Conservation (phyloP, 2,888 invertebrate species). For the Yponomeuta plumbellus region DNA sequence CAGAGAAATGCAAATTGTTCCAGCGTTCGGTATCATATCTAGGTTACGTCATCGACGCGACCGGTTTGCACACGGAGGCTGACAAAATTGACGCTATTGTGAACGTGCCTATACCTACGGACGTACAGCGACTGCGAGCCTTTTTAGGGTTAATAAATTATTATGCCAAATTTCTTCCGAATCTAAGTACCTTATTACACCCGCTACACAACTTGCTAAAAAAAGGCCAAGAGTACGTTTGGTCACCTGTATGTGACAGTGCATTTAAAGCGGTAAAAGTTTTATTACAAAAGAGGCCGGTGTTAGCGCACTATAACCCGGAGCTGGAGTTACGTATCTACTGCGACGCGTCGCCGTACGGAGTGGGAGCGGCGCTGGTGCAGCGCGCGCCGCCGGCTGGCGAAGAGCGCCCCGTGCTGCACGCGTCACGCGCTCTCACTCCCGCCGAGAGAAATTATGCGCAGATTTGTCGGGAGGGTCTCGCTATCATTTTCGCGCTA, state of each 20-base stretch:
- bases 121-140: not conserved
- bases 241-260: not conserved
- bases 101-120: not conserved
- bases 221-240: not conserved
- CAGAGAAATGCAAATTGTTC: conserved; percentile 8
- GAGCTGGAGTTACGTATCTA: not conserved
- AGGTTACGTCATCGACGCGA: conserved; percentile 5
- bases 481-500: conserved; percentile 4
- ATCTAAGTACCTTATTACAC: conserved; percentile 1
- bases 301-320: conserved; percentile 12
- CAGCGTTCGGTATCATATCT: not conserved
- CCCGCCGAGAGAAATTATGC: conserved; percentile 2
- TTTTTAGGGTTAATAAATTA: conserved; percentile 12
- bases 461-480: conserved; percentile 7
- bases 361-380: conserved; percentile 9
- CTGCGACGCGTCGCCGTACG: conserved; percentile 13
- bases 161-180: conserved; percentile 12
- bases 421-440: not conserved
- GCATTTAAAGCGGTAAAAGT: not conserved
- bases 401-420: conserved; percentile 3
- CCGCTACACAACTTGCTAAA: not conserved
- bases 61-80: conserved; percentile 1
- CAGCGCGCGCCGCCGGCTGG: not conserved
- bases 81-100: not conserved
- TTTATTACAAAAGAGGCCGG: not conserved